Evolutionary conservation across 2,797 vertebrate genomes (phyloP), one percentile per base, ranked within the genome.

Genomic region (Centroberyx gerrardi): DNA sequence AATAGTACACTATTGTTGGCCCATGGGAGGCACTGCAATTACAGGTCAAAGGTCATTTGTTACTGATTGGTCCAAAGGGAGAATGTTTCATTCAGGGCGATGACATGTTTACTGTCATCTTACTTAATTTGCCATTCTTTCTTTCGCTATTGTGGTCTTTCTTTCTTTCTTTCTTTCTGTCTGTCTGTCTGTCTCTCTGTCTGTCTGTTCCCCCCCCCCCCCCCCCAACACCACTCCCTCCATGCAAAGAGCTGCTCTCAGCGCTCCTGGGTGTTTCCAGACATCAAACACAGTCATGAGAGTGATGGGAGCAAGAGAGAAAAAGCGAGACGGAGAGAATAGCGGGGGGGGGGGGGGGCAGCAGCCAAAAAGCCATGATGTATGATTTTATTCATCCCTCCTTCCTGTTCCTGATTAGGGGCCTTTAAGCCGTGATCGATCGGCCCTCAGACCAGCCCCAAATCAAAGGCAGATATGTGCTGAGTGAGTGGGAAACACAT

Each of bases 371-470:
- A 85, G 76, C 68, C 52, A 72, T 90, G 82, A 90, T 94, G 82
- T 88, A 89, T 87, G 88, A 87, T 92, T 92, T 89, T 88, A 87
- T 90, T 91, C 86, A 85, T 87, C 83, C 83, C 53, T 85, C 65
- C 74, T 84, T 87, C 89, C 93, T 95, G 93, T 88, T 92, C 72
- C 71, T 93, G 91, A 94, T 95, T 95, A 93, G 87, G 87, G 86
- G 83, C 89, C 91, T 94, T 92, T 91, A 93, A 92, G 85, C 81
- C 80, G 72, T 88, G 91, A 93, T 94, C 88, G 87, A 91, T 93
- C 74, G 72, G 72, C 82, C 85, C 82, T 89, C 78, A 65, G 82
- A 86, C 81, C 63, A 80, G 91, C 74, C 76, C 82, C 85, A 89
- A 93, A 94, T 94, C 90, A 94, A 93, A 93, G 88, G 80, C 91